Conservation (phyloP, 2,888 invertebrate species). For the Troides helena region DNA sequence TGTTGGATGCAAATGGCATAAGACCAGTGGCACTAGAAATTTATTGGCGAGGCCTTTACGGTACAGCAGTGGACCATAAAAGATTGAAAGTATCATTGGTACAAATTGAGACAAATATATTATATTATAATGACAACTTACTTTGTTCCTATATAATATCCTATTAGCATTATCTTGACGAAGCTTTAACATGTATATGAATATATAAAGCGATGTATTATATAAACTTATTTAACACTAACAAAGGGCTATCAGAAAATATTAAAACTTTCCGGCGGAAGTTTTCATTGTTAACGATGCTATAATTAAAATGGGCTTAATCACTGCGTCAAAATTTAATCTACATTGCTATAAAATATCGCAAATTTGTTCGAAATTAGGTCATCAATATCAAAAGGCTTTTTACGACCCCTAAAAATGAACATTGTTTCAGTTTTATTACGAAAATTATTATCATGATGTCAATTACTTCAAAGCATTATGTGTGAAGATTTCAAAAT, state of each 20-base stretch:
- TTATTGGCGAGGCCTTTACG: too few relatives aligned
- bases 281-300: constrained; percentile 18
- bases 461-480: background rate
- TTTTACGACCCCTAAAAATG: background rate
- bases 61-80: too few relatives aligned
- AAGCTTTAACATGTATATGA: background rate
- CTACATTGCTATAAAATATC: background rate
- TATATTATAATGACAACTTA: too few relatives aligned
- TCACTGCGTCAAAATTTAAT: background rate
- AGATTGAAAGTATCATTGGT: too few relatives aligned
- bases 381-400: constrained; percentile 2
- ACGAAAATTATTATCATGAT: background rate
- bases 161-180: too few relatives aligned
- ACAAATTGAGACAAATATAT: too few relatives aligned
- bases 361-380: constrained; percentile 6
- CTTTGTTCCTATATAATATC: too few relatives aligned
- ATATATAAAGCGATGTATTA: background rate
- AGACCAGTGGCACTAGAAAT: too few relatives aligned
- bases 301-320: constrained; percentile 14
- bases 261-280: constrained; percentile 14
- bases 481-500: background rate
- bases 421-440: background rate
- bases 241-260: constrained; percentile 1
- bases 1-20: too few relatives aligned
- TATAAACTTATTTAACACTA: constrained; percentile 35